These are phyloP conservation scores for Erpornis zantholeuca DNA, from an alignment of 2,113 vertebrate genomes.

Conservation along the genomic window DNA sequence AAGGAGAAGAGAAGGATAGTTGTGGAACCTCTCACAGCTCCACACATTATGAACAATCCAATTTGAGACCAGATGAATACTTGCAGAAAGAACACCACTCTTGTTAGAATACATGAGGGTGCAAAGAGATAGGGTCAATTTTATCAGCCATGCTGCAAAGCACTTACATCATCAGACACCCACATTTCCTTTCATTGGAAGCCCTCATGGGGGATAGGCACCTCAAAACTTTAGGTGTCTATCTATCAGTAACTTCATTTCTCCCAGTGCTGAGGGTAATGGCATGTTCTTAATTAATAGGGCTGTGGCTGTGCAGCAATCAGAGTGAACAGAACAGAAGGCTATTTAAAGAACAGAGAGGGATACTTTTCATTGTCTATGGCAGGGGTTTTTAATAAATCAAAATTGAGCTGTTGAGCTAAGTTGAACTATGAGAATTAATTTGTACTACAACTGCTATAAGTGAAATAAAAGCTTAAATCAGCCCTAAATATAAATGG, in stretches of 20 bases:
- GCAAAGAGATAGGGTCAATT: background rate
- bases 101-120: background rate
- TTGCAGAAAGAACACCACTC: background rate
- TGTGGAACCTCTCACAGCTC: background rate
- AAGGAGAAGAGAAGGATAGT: background rate
- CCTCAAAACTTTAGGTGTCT: background rate
- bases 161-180: background rate
- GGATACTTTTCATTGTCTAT: background rate
- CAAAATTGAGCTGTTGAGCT: background rate
- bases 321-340: background rate
- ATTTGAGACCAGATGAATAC: background rate
- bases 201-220: background rate
- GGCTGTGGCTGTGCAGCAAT: background rate
- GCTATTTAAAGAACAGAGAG: background rate
- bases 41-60: background rate
- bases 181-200: background rate
- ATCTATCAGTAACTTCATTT: background rate
- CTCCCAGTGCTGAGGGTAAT: background rate
- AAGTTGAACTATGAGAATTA: background rate
- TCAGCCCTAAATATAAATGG: background rate
- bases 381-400: background rate
- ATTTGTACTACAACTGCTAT: background rate
- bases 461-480: background rate
- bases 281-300: background rate
- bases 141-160: background rate